Evolutionary conservation across 2,797 vertebrate species (phyloP), one percentile per base, ranked within the genome.

Genomic region (Manis javanica): DNA sequence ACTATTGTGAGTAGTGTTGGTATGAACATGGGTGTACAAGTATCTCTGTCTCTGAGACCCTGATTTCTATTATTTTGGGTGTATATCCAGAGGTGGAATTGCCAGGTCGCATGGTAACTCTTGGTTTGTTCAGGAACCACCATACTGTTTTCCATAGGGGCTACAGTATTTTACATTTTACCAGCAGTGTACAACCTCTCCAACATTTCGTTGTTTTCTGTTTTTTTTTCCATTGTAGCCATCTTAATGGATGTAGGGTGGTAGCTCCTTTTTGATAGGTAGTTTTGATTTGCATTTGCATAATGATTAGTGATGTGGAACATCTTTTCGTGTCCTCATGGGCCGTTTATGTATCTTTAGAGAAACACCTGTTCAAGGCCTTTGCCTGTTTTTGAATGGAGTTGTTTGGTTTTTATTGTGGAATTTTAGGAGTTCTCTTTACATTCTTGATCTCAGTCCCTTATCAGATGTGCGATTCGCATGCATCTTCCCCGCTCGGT

Each of bases 101-200:
- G 4, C 51, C 39, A 19, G 66, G 31, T 26, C 13, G 0, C 16
- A 0, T 15, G 14, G 31, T 86, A 63, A 53, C 72, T 57, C 26
- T 81, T 66, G 39, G n/a, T 39, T 49, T 81, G 57, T 37, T 19
- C 14, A 84, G 69, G 37, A 23, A 7, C 18, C 4, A 4, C 69
- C 2, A 0, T 23, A 19, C 18, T 64, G 34, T 26, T 83, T 18
- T 46, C 61, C 9, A 23, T 0, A 7, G 29, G 1, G 24, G 19
- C 46, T 7, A 29, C 2, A 14, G 26, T 7, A 3, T 49, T 3
- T 31, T 26, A 16, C 6, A 14, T 87, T 49, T 15, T 24, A 19
- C 66, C 16, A 16, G 51, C 3, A 2, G 19, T 18, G 69, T 19
- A 4, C 8, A 2, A 42, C 39, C 59, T 77, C 6, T 2, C 37